phyloP scores from a whole-genome alignment of 1,140 invertebrate genomes.

The Zaprionus camerounensis region DNA sequence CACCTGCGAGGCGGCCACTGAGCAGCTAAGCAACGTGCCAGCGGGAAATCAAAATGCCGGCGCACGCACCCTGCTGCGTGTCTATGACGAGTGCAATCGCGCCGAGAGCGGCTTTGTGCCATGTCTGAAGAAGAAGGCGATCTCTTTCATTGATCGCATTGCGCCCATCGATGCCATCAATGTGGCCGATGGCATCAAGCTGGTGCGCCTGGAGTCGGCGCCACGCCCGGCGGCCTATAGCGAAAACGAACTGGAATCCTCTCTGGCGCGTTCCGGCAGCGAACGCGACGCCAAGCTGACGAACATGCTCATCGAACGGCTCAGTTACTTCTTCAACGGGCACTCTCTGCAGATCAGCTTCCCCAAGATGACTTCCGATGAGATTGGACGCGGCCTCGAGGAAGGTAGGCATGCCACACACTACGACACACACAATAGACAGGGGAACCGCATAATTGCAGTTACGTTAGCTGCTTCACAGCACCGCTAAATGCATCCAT shows the following conservation, averaged over 20 bases:
- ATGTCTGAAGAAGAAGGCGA: conserved; percentile 92
- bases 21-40: conserved; percentile 60
- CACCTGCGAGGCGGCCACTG: conserved; percentile 64
- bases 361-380: conserved; percentile 88
- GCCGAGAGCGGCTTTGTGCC: conserved; percentile 87
- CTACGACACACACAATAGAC: conserved; percentile 24
- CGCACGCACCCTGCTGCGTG: conserved; percentile 85
- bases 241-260: conserved; percentile 88
- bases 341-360: conserved; percentile 90
- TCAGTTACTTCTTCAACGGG: conserved; percentile 89
- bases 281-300: conserved; percentile 88
- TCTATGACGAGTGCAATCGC: conserved; percentile 88
- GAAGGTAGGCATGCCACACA: conserved; percentile 87
- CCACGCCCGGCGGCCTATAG: conserved; percentile 74
- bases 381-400: conserved; percentile 89
- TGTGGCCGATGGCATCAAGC: conserved; percentile 87
- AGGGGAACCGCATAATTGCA: conserved; percentile 47
- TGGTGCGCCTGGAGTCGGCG: conserved; percentile 86
- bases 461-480: conserved; percentile 57
- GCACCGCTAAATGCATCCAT: conserved; percentile 69
- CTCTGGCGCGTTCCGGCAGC: conserved; percentile 86
- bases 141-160: conserved; percentile 90
- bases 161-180: conserved; percentile 88
- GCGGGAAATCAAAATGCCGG: conserved; percentile 81
- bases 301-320: conserved; percentile 88